Conservation (phyloP, 2,888 invertebrate genomes). For the Folsomia candida region DNA sequence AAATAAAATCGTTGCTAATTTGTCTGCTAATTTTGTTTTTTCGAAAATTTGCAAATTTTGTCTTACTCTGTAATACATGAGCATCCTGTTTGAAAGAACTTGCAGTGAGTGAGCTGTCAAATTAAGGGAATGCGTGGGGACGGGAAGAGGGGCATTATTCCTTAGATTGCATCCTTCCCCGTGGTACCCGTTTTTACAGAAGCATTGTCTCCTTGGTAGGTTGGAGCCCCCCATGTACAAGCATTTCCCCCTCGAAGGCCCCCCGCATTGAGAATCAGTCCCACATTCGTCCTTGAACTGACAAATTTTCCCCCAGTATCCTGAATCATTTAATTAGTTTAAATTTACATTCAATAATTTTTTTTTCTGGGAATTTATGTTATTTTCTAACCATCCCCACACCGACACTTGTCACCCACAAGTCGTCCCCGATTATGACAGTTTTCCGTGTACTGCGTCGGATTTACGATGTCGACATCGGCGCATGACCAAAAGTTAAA, state of each 20-base stretch:
- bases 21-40: not conserved
- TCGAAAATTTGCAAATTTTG: not conserved
- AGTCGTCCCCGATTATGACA: constrained; percentile 81
- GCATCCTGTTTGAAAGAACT: constrained; percentile 42
- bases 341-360: too few species aligned
- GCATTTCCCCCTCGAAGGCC: constrained; percentile 35
- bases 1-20: not conserved
- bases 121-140: constrained; percentile 36
- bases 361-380: too few species aligned
- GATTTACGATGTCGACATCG: constrained; percentile 74
- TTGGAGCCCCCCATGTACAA: constrained; percentile 48
- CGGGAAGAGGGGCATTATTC: constrained; percentile 29
- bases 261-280: constrained; percentile 41
- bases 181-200: constrained; percentile 41
- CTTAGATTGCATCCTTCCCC: constrained; percentile 39
- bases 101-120: constrained; percentile 37
- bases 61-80: constrained; percentile 42
- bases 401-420: constrained; percentile 58
- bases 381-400: constrained; percentile 38
- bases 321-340: too few species aligned
- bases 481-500: constrained; percentile 89
- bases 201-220: constrained; percentile 45
- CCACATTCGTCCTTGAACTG: constrained; percentile 50
- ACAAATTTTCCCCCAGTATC: constrained; percentile 46
- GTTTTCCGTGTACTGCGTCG: constrained; percentile 67